Percentiles rank a stretch among this genome's conserved stretches.
Conservation (phyloP, 2,888 invertebrate species). For the Sesia apiformis region DNA sequence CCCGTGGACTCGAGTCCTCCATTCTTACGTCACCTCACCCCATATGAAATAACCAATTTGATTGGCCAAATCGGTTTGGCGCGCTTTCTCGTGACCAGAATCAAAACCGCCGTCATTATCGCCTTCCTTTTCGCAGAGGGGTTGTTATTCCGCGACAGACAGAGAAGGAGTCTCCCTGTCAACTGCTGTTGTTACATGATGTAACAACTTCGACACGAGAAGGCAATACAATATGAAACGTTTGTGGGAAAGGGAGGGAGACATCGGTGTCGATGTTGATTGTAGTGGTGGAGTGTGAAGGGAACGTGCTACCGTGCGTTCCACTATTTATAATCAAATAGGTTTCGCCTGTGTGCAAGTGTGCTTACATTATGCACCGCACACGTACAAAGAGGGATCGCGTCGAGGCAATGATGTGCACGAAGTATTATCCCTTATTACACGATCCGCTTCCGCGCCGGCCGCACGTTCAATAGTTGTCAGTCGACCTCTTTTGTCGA, state of each 20-base stretch:
- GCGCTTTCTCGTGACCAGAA: conserved; percentile 56
- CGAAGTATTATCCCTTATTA: conserved; percentile 71
- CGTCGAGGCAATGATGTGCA: conserved; percentile 69
- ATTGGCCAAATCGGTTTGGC: conserved; percentile 63
- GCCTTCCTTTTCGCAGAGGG: conserved; percentile 36
- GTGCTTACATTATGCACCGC: conserved; percentile 64
- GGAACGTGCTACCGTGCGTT: conserved; percentile 73
- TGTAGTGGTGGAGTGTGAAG: conserved; percentile 66
- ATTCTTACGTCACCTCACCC: conserved; percentile 71
- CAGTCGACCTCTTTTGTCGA: conserved; percentile 58
- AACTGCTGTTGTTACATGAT: conserved; percentile 49
- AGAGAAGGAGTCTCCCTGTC: conserved; percentile 39
- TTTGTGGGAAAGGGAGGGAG: conserved; percentile 35
- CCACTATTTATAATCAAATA: conserved; percentile 73
- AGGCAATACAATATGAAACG: conserved; percentile 14
- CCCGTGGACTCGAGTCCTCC: conserved; percentile 48
- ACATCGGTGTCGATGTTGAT: conserved; percentile 51
- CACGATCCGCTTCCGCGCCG: conserved; percentile 63
- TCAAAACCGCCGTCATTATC: conserved; percentile 28
- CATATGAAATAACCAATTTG: conserved; percentile 35
- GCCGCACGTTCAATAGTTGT: conserved; percentile 65
- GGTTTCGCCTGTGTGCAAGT: conserved; percentile 49
- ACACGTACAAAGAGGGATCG: conserved; percentile 40
- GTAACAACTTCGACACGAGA: conserved; percentile 57
- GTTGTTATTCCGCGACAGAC: conserved; percentile 23